Evolutionary conservation across 2,113 vertebrate species (phyloP), one percentile per base, ranked within the genome.

Genomic region (Amphiprion ocellaris): DNA sequence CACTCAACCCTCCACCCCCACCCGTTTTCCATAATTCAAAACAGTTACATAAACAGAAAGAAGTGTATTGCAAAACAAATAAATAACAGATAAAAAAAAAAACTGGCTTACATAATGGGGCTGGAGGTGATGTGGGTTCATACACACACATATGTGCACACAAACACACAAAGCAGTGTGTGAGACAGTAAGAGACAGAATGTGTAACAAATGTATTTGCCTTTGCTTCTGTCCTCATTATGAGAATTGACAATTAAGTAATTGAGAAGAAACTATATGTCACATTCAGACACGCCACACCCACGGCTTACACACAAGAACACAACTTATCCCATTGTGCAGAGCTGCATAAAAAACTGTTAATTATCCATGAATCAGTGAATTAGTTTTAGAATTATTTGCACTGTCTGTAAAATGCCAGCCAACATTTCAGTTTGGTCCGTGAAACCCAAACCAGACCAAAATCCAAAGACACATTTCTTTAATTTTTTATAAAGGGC

Each of bases 21-120:
- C 56, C 28, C 17, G 30, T 76, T 87, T 81, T 72, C 56, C 72
- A 78, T 83, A 39, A 89, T 85, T 84, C 5, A 37, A 78, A 82
- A 79, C 72, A 33, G 82, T 92, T 91, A 86, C 47, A 77, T 87
- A 91, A 90, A 90, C 76, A 81, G 46, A 63, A 49, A 76, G 44
- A 83, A 79, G 68, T 47, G 26, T 68, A 71, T 59, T 70, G 15
- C 71, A 82, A 90, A 91, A 90, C 72, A 87, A 88, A 87, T 58
- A 79, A 83, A 81, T 72, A 69, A 84, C 39, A 74, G 73, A 79
- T 84, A 39, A 52, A 75, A 74, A 76, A 90, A 81, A 44, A 61
- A 70, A 68, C 62, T 28, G 17, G 23, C 53, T 89, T 88, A 88
- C 58, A 89, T 83, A 89, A 91, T 80, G 47, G 68, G 66, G 69